These are phyloP conservation scores for Rhimphoctona megacephalus DNA, from an alignment of 2,888 invertebrate genomes.

Conservation along the genomic window DNA sequence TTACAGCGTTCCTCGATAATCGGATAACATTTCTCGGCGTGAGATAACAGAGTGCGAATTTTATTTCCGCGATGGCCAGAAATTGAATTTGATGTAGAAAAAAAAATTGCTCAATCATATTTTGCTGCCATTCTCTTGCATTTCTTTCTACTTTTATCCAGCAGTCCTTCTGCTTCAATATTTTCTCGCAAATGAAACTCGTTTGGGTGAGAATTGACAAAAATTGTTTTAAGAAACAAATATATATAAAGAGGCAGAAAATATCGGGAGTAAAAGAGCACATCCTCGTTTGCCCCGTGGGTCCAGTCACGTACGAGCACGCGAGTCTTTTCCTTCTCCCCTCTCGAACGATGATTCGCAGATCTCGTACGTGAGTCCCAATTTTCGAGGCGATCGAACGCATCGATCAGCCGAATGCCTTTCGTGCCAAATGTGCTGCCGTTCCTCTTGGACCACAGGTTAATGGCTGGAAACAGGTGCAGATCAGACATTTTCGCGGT, in stretches of 20 bases:
- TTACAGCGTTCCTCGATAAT: background rate
- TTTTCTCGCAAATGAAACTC: background rate
- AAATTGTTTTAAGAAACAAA: background rate
- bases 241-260: slow-evolving; percentile 3
- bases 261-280: slow-evolving; percentile 40
- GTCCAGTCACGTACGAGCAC: slow-evolving; percentile 56
- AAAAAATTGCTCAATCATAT: background rate
- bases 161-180: background rate
- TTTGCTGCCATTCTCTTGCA: background rate
- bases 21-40: background rate
- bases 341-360: slow-evolving; percentile 10
- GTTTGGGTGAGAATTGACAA: background rate
- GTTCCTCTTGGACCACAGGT: slow-evolving; percentile 29
- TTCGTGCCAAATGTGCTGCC: slow-evolving; percentile 47
- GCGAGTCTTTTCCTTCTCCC: slow-evolving; percentile 39
- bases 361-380: slow-evolving; percentile 67
- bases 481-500: slow-evolving; percentile 55
- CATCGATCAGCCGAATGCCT: slow-evolving; percentile 62
- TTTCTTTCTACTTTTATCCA: background rate
- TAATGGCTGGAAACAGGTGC: slow-evolving; percentile 61
- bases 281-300: slow-evolving; percentile 20
- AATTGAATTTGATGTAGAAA: background rate
- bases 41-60: background rate
- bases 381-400: slow-evolving; percentile 65
- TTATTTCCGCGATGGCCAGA: background rate